These are phyloP conservation scores for Bombus turneri DNA, from an alignment of 1,140 invertebrate species.

Conservation along the genomic window DNA sequence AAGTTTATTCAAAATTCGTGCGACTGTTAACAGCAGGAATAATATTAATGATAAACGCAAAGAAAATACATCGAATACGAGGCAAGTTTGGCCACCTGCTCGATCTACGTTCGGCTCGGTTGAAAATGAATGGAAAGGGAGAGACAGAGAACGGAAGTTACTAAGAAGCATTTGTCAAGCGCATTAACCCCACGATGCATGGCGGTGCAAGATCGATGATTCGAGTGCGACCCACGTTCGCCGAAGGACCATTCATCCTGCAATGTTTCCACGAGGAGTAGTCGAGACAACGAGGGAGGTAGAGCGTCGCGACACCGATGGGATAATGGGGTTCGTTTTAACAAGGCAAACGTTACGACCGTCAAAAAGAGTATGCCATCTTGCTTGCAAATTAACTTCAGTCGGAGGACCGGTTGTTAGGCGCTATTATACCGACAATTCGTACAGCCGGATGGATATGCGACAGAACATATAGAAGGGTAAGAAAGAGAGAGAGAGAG, in stretches of 20 bases:
- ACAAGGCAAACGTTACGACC: conserved; percentile 21
- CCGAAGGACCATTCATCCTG: background rate
- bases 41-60: background rate
- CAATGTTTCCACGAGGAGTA: conserved; percentile 1
- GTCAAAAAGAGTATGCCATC: conserved; percentile 1
- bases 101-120: background rate
- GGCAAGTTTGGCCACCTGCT: background rate
- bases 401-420: conserved; percentile 54
- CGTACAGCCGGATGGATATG: conserved; percentile 44
- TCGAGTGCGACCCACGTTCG: too few relatives aligned
- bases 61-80: background rate
- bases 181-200: background rate
- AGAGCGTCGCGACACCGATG: conserved; percentile 32
- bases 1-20: background rate
- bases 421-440: conserved; percentile 51
- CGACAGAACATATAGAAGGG: conserved; percentile 3
- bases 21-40: background rate
- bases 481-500: background rate
- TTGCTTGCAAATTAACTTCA: conserved; percentile 66
- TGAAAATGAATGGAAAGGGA: background rate
- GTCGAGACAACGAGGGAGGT: background rate
- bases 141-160: background rate
- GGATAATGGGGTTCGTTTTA: conserved; percentile 38
- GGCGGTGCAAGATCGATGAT: conserved; percentile 2
- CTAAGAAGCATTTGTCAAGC: background rate